Evolutionary conservation across 2,888 invertebrate species (phyloP).

Genomic region (Noctua comes): DNA sequence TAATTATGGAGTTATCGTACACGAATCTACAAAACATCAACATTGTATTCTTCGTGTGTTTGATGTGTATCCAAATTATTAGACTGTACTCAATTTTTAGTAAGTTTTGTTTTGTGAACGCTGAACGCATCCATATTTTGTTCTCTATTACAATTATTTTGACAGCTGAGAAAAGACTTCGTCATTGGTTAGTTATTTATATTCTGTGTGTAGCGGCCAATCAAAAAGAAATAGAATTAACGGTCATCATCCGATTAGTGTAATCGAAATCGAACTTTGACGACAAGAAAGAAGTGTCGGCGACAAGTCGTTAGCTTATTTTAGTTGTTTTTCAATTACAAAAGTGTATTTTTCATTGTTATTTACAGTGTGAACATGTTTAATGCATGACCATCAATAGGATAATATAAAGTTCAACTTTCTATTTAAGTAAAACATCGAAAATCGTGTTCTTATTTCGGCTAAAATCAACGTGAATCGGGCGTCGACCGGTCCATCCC

Average conservation of each 20-base stretch:
- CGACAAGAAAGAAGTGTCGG: constrained; percentile 73
- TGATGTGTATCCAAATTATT: constrained; percentile 43
- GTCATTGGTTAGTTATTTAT: constrained; percentile 27
- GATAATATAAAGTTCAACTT: constrained; percentile 58
- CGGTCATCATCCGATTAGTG: constrained; percentile 57
- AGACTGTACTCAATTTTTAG: background rate
- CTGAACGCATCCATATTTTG: constrained; percentile 62
- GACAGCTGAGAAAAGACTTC: constrained; percentile 45
- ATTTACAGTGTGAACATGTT: constrained; percentile 61
- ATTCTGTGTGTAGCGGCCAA: constrained; percentile 32
- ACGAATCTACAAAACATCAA: background rate
- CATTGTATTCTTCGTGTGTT: background rate
- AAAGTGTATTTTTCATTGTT: constrained; percentile 64
- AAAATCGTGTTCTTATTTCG: constrained; percentile 77
- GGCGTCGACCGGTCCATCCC: constrained; percentile 90
- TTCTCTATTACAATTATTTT: constrained; percentile 49
- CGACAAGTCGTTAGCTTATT: constrained; percentile 71
- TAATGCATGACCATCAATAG: constrained; percentile 61
- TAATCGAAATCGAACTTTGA: constrained; percentile 64
- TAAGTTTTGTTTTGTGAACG: constrained; percentile 46
- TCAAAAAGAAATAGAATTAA: constrained; percentile 48
- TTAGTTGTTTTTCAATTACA: constrained; percentile 73
- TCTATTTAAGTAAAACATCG: constrained; percentile 60
- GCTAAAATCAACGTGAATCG: constrained; percentile 84
- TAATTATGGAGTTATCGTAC: background rate